phyloP scores from a whole-genome alignment of 30 jellyfish, hydroid and myxozoan species.

The Kudoa iwatai region DNA sequence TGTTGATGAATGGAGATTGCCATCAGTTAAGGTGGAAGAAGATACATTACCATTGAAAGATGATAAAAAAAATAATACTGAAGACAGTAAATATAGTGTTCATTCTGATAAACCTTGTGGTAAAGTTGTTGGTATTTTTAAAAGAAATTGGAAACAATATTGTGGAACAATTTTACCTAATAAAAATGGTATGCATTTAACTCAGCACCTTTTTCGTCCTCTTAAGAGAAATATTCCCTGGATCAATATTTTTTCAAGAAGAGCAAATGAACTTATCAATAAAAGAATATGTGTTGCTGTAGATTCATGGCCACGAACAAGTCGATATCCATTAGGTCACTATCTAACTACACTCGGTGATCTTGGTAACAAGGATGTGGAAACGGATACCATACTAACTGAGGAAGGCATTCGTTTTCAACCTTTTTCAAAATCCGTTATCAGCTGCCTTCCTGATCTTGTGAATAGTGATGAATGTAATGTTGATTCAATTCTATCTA shows the following conservation, averaged over 20 bases:
- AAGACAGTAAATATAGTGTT: conserved; percentile 1
- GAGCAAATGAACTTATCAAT: conserved; percentile 17
- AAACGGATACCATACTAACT: conserved; percentile 28
- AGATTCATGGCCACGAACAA: conserved; percentile 80
- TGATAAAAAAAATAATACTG: conserved; percentile 2
- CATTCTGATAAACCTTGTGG: not conserved
- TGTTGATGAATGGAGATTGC: conserved; percentile 22
- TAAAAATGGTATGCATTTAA: conserved; percentile 25
- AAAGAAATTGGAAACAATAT: conserved; percentile 73
- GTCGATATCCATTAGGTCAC: conserved; percentile 82
- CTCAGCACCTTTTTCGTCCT: conserved; percentile 34
- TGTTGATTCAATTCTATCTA: too few species aligned
- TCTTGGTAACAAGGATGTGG: conserved; percentile 57
- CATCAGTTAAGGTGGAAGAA: conserved; percentile 35
- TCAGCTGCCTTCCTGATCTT: conserved; percentile 26
- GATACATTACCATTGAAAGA: conserved; percentile 26
- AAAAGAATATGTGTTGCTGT: conserved; percentile 42
- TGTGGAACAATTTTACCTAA: conserved; percentile 55
- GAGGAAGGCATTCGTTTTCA: conserved; percentile 56
- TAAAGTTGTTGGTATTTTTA: conserved; percentile 52
- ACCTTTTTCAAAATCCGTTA: conserved; percentile 33
- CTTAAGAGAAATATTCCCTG: conserved; percentile 37
- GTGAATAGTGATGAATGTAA: too few species aligned
- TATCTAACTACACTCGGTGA: conserved; percentile 55
- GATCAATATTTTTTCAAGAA: conserved; percentile 32